A percentile compares a stretch with the other conserved stretches of the same genome.
phyloP scores from a whole-genome alignment of 2,797 vertebrate genomes.

The Hemibagrus guttatus region DNA sequence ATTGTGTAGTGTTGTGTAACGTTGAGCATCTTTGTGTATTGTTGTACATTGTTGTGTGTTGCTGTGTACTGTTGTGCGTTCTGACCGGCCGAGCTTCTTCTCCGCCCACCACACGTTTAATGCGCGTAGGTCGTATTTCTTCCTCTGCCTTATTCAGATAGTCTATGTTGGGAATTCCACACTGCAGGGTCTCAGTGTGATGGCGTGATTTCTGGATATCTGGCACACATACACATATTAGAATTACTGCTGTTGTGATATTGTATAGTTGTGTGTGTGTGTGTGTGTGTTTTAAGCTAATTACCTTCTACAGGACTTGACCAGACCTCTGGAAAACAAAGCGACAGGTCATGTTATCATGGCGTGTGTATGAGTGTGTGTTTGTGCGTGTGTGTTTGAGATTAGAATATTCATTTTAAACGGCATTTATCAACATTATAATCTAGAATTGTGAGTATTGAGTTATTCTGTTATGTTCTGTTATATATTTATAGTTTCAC shows the following conservation, averaged over 20 bases:
- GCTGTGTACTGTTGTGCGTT: neutral
- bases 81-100: slow-evolving; percentile 67
- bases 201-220: slow-evolving; percentile 36
- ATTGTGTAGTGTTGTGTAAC: neutral
- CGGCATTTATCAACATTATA: neutral
- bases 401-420: neutral
- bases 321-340: slow-evolving; percentile 9
- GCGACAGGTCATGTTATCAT: neutral
- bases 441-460: too few species aligned
- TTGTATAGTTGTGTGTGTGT: neutral
- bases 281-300: neutral
- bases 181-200: slow-evolving; percentile 73
- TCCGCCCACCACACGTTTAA: slow-evolving; percentile 70
- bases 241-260: neutral
- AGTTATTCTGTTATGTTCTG: too few species aligned
- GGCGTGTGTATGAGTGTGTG: slow-evolving; percentile 10
- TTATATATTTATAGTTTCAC: neutral
- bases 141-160: slow-evolving; percentile 4
- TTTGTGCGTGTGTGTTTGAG: slow-evolving; percentile 18
- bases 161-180: slow-evolving; percentile 74
- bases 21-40: neutral
- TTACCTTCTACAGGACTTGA: neutral
- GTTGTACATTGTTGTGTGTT: neutral
- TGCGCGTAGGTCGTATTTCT: slow-evolving; percentile 45
- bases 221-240: slow-evolving; percentile 21